These are phyloP conservation scores for Xyrauchen texanus DNA, from an alignment of 2,113 vertebrate species.

Conservation along the genomic window DNA sequence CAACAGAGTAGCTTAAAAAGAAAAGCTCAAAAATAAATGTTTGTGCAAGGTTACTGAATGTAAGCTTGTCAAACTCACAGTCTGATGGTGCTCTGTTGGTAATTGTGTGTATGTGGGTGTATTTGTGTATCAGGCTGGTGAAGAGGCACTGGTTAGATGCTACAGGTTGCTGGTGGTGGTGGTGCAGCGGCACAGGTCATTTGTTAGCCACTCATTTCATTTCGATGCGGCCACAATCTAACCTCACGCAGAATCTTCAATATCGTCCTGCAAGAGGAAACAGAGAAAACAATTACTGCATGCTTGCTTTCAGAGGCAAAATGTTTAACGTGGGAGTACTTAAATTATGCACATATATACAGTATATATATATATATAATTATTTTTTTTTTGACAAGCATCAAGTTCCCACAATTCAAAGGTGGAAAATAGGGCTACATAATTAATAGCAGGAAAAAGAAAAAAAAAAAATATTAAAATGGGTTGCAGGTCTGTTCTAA, in stretches of 20 bases:
- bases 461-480: background rate
- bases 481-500: too few species aligned
- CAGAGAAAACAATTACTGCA: background rate
- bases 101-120: conserved; percentile 83
- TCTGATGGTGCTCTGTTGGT: conserved; percentile 92
- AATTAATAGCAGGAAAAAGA: too few species aligned
- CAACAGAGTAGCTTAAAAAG: too few species aligned
- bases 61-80: conserved; percentile 82
- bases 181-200: conserved; percentile 38
- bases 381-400: background rate
- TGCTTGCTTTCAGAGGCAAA: background rate
- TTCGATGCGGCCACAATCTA: conserved; percentile 88
- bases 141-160: conserved; percentile 73
- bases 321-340: background rate
- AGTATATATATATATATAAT: background rate
- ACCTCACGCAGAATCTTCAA: conserved; percentile 79
- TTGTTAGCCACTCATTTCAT: conserved; percentile 80
- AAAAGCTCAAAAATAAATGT: too few species aligned
- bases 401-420: background rate
- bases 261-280: conserved; percentile 80
- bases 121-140: conserved; percentile 83
- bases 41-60: background rate
- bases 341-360: background rate
- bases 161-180: conserved; percentile 58
- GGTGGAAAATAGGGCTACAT: too few species aligned